phyloP scores from a whole-genome alignment of 35 echinoderm and acorn worm genomes.

The Apostichopus californicus region DNA sequence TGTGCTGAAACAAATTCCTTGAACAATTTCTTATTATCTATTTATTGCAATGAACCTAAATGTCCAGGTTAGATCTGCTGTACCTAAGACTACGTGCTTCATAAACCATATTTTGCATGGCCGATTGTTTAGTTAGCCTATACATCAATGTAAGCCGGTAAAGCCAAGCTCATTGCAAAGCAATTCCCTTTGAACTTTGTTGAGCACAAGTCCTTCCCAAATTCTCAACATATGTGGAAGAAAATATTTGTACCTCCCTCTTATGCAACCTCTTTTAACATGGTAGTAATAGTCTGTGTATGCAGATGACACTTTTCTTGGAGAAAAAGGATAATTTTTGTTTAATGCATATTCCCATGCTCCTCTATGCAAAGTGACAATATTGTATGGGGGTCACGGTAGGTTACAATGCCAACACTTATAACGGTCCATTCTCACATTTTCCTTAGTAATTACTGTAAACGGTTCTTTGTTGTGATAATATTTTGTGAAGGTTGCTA shows the following conservation, averaged over 20 bases:
- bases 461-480: conserved; percentile 26
- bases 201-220: conserved; percentile 20
- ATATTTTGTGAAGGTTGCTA: conserved; percentile 25
- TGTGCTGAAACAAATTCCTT: no score
- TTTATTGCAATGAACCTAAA: no score
- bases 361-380: conserved; percentile 1
- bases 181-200: conserved; percentile 20
- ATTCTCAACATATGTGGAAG: conserved; percentile 22
- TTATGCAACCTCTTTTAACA: conserved; percentile 13
- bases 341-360: background rate
- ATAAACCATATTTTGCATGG: no score
- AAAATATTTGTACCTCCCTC: conserved; percentile 3
- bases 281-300: conserved; percentile 22
- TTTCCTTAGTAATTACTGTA: conserved; percentile 5
- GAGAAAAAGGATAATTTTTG: background rate
- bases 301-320: background rate
- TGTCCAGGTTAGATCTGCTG: no score
- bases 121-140: no score
- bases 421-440: background rate
- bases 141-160: background rate
- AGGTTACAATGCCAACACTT: conserved; percentile 39
- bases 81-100: no score
- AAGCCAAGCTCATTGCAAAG: conserved; percentile 10
- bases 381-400: conserved; percentile 24
- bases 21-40: no score